Evolutionary conservation across 2,797 vertebrate species (phyloP).

Genomic region (Acestrorhynchus altus): DNA sequence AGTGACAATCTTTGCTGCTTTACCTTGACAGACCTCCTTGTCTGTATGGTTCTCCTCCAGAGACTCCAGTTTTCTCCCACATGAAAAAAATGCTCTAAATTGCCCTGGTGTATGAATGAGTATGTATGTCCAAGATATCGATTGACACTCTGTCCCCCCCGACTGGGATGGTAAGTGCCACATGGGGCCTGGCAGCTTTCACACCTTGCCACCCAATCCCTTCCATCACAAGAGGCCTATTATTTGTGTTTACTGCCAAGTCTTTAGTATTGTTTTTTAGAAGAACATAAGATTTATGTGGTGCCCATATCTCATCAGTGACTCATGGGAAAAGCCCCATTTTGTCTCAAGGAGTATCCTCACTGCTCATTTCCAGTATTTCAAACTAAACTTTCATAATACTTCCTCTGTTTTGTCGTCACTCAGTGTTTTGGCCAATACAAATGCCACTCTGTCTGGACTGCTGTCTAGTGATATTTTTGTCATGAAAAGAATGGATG

Average conservation of each 20-base stretch:
- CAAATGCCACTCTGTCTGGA: constrained; percentile 70
- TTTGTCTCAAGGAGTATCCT: constrained; percentile 24
- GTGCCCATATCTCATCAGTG: not conserved
- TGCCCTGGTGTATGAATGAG: too few relatives aligned
- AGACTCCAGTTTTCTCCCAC: too few relatives aligned
- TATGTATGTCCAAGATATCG: too few relatives aligned
- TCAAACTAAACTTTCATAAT: constrained; percentile 58
- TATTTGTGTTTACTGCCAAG: constrained; percentile 28
- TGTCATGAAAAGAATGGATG: constrained; percentile 63
- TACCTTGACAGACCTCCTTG: too few relatives aligned
- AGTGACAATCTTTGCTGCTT: too few relatives aligned
- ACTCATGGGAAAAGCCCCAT: constrained; percentile 49
- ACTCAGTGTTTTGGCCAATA: constrained; percentile 67
- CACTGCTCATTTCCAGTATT: constrained; percentile 65
- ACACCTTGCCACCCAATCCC: too few relatives aligned
- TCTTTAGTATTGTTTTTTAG: not conserved
- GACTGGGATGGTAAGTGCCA: too few relatives aligned
- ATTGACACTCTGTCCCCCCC: too few relatives aligned
- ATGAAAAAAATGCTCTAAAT: too few relatives aligned
- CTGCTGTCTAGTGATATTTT: constrained; percentile 39
- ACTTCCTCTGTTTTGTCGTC: constrained; percentile 57
- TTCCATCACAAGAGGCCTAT: not conserved
- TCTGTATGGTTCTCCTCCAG: not conserved
- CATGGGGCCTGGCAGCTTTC: too few relatives aligned
- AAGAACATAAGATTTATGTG: too few relatives aligned